Conservation (phyloP, 2,888 invertebrate genomes). For the Drosophila parthenogenetica region DNA sequence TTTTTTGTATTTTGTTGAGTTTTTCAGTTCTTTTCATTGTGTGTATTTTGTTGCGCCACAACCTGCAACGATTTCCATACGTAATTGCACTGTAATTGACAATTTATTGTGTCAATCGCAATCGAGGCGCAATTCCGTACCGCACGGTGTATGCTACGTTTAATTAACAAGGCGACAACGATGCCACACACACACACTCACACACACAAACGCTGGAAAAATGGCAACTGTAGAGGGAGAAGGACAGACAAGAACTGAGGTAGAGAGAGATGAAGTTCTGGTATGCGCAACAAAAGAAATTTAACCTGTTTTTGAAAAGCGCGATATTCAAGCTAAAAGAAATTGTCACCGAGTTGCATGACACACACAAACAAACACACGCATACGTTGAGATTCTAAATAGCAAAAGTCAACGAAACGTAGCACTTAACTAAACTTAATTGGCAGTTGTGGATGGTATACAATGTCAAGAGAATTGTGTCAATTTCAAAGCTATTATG, state of each 20-base stretch:
- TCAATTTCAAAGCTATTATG: neutral
- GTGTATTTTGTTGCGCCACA: conserved; percentile 37
- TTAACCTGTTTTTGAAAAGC: conserved; percentile 64
- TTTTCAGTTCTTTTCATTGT: conserved; percentile 22
- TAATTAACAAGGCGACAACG: conserved; percentile 78
- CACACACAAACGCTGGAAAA: neutral
- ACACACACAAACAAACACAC: conserved; percentile 3
- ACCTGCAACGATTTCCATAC: conserved; percentile 75
- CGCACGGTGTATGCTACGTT: conserved; percentile 71
- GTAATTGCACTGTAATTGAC: conserved; percentile 82
- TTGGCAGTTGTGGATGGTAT: conserved; percentile 8
- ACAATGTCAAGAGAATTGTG: conserved; percentile 1
- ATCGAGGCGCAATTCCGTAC: conserved; percentile 71
- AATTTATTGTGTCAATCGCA: conserved; percentile 82
- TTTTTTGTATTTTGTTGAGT: conserved; percentile 15
- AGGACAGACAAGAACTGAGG: neutral
- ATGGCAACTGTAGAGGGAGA: neutral
- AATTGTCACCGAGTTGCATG: conserved; percentile 15
- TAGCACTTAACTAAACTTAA: conserved; percentile 19
- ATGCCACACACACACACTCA: conserved; percentile 47
- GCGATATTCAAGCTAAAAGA: conserved; percentile 18
- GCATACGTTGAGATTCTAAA: neutral
- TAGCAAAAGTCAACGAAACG: conserved; percentile 7
- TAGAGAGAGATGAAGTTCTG: conserved; percentile 10
- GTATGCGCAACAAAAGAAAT: conserved; percentile 42